phyloP scores from a whole-genome alignment of 1,140 invertebrate species.

The Asbolus verrucosus region DNA sequence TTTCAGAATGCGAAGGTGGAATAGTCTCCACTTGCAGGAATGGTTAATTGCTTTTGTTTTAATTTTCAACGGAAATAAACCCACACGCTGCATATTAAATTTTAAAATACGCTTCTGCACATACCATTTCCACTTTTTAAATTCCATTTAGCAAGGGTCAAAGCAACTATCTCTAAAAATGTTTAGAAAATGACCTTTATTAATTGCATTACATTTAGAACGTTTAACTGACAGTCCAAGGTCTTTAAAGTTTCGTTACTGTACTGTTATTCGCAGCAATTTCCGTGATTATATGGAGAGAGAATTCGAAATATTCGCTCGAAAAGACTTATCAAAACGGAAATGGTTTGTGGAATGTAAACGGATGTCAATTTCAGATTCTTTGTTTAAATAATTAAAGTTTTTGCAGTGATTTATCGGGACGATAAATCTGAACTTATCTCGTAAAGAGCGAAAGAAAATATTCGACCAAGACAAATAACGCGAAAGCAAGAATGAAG shows the following conservation, averaged over 20 bases:
- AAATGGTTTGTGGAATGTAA: too few species aligned
- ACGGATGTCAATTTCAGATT: not conserved
- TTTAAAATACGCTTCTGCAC: not conserved
- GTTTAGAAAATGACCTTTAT: not conserved
- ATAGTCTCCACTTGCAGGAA: too few species aligned
- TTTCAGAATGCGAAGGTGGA: too few species aligned
- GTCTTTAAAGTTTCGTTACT: too few species aligned
- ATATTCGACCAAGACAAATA: not conserved
- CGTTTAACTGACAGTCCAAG: not conserved
- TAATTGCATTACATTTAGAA: too few species aligned
- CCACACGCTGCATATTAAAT: not conserved
- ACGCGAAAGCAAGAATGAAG: not conserved
- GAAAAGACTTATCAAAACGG: too few species aligned
- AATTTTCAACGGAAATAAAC: slow-evolving; percentile 7
- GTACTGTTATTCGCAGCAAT: too few species aligned
- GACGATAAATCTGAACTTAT: slow-evolving; percentile 21
- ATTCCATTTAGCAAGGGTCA: not conserved
- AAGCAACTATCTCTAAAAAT: slow-evolving; percentile 5
- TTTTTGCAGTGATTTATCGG: slow-evolving; percentile 17
- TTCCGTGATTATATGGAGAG: too few species aligned
- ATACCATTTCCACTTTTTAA: not conserved
- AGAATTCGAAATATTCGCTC: too few species aligned
- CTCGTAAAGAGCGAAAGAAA: slow-evolving; percentile 6
- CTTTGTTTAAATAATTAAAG: slow-evolving; percentile 30
- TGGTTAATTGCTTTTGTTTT: slow-evolving; percentile 3